phyloP scores from a whole-genome alignment of 2,888 invertebrate genomes.

The Scaptomyza flava region DNA sequence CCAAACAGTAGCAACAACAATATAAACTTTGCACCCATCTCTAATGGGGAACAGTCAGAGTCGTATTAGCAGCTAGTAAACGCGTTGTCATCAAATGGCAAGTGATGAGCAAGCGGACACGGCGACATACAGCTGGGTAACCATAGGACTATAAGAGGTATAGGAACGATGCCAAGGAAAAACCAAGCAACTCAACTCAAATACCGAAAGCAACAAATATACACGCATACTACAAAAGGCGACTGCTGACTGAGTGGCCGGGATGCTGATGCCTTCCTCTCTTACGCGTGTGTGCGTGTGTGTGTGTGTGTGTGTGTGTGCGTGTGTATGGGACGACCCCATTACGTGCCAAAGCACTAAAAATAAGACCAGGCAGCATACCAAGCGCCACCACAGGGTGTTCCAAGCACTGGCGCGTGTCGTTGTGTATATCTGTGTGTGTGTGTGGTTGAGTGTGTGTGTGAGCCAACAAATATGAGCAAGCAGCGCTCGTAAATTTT shows the following conservation, averaged over 20 bases:
- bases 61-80: slow-evolving; percentile 46
- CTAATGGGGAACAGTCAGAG: slow-evolving; percentile 25
- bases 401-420: slow-evolving; percentile 24
- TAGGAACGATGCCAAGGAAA: slow-evolving; percentile 27
- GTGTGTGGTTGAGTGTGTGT: slow-evolving; percentile 29
- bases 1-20: neutral
- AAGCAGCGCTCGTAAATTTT: slow-evolving; percentile 72
- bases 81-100: slow-evolving; percentile 61
- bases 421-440: slow-evolving; percentile 27
- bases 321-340: slow-evolving; percentile 64
- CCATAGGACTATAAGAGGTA: slow-evolving; percentile 12
- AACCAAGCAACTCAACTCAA: slow-evolving; percentile 40
- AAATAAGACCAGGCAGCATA: slow-evolving; percentile 64
- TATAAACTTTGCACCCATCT: slow-evolving; percentile 11
- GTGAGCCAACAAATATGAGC: slow-evolving; percentile 60
- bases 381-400: slow-evolving; percentile 62
- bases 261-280: neutral
- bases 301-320: slow-evolving; percentile 7
- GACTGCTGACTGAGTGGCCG: slow-evolving; percentile 50
- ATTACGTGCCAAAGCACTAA: slow-evolving; percentile 78
- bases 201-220: slow-evolving; percentile 14
- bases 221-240: slow-evolving; percentile 53
- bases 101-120: slow-evolving; percentile 33
- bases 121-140: slow-evolving; percentile 19
- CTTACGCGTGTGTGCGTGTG: neutral